Evolutionary conservation across 1,140 invertebrate genomes (phyloP), one percentile per base, ranked within the genome.

Genomic region (Pteromalus puparum): DNA sequence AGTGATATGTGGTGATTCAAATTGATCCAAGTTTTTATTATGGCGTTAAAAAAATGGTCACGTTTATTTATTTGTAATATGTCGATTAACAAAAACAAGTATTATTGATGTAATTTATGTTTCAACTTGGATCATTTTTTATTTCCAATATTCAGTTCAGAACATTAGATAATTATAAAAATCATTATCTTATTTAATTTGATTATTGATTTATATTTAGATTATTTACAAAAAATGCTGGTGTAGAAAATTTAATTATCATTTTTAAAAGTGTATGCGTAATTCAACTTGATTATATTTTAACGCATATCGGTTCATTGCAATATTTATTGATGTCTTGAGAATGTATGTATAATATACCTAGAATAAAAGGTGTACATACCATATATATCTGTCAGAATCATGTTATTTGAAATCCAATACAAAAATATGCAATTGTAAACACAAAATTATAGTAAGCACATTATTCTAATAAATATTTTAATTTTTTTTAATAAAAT

Each of bases 61-160:
- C 38, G 10, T 42, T 42, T 42, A 42, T 42, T 42, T 42, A 9
- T 42, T 42, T 42, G 10, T 42, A 34, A 34, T 34, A 34, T 34
- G 30, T 34, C 30, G 6, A 34, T 4, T 34, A 34, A 34, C 6
- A 34, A 34, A 34, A 34, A 34, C 30, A 34, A 34, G 30, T 34
- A 34, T 53, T 53, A 48, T 72, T 13, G 26, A 15, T 82, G 77
- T 80, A 26, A 77, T 68, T 82, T 72, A 46, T 76, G 7, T 72
- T 26, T n/a, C 68, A 21, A 15, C n/a, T 80, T 80, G 38, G 67
- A 81, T 73, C 18, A 81, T 53, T 81, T 81, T 48, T n/a, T 9
- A 81, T 81, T 73, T 73, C 26, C 53, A 34, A 53, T n/a, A 73
- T 81, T 72, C 21, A 73, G 46, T 48, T 70, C 28, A 81, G 26